These are phyloP conservation scores for Drosophila recens DNA, from an alignment of 2,888 invertebrate genomes.

Conservation along the genomic window DNA sequence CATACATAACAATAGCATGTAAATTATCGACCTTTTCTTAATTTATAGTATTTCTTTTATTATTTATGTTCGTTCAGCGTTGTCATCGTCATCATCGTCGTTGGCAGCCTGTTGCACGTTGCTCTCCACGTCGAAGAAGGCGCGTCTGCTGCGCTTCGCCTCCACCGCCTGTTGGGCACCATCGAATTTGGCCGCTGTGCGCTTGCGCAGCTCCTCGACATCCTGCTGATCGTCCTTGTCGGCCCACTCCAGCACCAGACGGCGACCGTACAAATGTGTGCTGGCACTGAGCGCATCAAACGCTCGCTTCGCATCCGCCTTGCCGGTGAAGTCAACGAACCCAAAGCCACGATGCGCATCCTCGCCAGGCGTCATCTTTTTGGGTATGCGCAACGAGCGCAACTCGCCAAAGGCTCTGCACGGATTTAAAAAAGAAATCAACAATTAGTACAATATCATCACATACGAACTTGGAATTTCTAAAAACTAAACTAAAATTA, in stretches of 20 bases:
- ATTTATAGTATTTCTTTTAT: neutral
- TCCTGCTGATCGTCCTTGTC: slow-evolving; percentile 89
- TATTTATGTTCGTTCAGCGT: slow-evolving; percentile 33
- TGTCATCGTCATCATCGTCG: slow-evolving; percentile 30
- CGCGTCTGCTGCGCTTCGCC: slow-evolving; percentile 85
- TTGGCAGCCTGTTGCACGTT: slow-evolving; percentile 45
- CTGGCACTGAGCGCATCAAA: slow-evolving; percentile 97
- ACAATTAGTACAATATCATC: no score
- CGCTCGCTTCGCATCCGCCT: slow-evolving; percentile 97
- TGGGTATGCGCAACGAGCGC: slow-evolving; percentile 95
- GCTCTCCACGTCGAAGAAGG: slow-evolving; percentile 84
- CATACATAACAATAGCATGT: slow-evolving; percentile 16
- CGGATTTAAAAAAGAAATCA: neutral
- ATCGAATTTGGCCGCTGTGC: slow-evolving; percentile 91
- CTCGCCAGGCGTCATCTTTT: slow-evolving; percentile 91
- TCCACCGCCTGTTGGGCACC: slow-evolving; percentile 62
- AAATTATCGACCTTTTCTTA: slow-evolving; percentile 1
- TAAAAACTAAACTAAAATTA: no score
- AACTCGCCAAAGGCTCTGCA: slow-evolving; percentile 95
- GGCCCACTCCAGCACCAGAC: slow-evolving; percentile 97
- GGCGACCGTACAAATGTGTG: slow-evolving; percentile 98
- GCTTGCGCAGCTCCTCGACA: slow-evolving; percentile 92
- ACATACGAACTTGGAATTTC: no score
- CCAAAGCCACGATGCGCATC: slow-evolving; percentile 96
- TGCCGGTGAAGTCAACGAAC: slow-evolving; percentile 96